phyloP scores from a whole-genome alignment of 2,888 invertebrate genomes.

The Tipula helvola region DNA sequence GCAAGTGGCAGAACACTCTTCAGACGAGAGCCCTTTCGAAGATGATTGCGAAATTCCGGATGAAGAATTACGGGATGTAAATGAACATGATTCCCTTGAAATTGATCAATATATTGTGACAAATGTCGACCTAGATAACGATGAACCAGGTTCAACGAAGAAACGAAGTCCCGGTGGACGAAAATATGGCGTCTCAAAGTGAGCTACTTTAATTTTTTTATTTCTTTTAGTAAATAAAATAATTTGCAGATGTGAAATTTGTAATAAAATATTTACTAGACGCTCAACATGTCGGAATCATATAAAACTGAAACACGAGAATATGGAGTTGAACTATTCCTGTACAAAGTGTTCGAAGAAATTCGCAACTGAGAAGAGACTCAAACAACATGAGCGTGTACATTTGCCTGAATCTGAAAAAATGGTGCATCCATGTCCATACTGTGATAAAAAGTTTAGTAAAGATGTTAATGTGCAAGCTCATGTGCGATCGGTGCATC shows the following conservation, averaged over 20 bases:
- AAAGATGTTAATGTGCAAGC: slow-evolving; percentile 17
- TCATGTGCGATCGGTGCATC: slow-evolving; percentile 24
- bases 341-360: slow-evolving; percentile 18
- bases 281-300: slow-evolving; percentile 13
- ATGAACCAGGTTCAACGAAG: neutral
- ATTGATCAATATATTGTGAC: neutral
- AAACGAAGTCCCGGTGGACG: neutral
- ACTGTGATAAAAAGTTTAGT: slow-evolving; percentile 25
- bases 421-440: slow-evolving; percentile 22
- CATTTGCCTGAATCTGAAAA: slow-evolving; percentile 23
- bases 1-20: neutral
- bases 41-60: neutral
- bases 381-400: slow-evolving; percentile 19
- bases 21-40: neutral
- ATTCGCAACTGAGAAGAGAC: slow-evolving; percentile 17
- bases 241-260: slow-evolving; percentile 13
- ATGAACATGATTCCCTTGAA: neutral
- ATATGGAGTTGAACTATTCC: neutral
- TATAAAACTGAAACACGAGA: slow-evolving; percentile 13
- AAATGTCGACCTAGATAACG: neutral
- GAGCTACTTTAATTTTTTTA: neutral
- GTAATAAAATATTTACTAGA: slow-evolving; percentile 14
- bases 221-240: neutral
- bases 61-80: neutral
- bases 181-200: neutral